A percentile compares a stretch with the other conserved stretches of the same genome.
These are phyloP conservation scores for Ceratina japonica DNA, from an alignment of 1,140 invertebrate genomes.

Conservation along the genomic window DNA sequence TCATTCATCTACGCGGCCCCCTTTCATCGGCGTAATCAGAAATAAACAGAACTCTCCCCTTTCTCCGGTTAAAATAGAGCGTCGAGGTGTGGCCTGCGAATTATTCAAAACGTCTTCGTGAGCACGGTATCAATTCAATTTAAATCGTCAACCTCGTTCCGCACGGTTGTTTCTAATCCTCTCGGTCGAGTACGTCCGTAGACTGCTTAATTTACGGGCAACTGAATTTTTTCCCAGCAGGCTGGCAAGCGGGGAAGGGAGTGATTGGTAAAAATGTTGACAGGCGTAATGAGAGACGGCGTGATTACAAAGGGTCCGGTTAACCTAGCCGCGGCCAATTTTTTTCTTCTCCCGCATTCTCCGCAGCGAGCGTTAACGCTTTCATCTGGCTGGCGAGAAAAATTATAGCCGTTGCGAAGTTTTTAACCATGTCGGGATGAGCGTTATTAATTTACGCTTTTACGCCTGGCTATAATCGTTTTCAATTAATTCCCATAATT, in stretches of 20 bases:
- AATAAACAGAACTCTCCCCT: slow-evolving; percentile 38
- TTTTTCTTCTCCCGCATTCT: background rate
- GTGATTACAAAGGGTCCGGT: slow-evolving; percentile 1
- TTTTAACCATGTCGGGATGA: background rate
- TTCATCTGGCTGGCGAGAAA: background rate
- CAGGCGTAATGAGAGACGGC: background rate
- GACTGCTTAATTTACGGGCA: background rate
- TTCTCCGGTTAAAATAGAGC: slow-evolving; percentile 22
- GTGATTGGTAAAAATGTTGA: slow-evolving; percentile 22
- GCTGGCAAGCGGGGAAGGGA: background rate
- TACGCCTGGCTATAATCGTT: slow-evolving; percentile 16
- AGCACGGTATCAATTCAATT: slow-evolving; percentile 46
- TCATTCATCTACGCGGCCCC: slow-evolving; percentile 31
- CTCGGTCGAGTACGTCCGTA: too few species aligned
- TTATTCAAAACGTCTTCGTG: slow-evolving; percentile 50
- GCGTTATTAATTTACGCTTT: slow-evolving; percentile 29
- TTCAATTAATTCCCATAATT: slow-evolving; percentile 14
- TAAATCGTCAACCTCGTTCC: slow-evolving; percentile 12
- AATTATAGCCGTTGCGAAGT: background rate
- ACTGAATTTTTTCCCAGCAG: background rate
- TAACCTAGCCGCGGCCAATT: background rate
- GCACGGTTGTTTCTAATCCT: slow-evolving; percentile 21
- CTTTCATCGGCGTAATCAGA: slow-evolving; percentile 48
- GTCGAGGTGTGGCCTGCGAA: slow-evolving; percentile 16
- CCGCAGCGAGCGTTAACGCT: background rate